These are phyloP conservation scores for Odontophorus gujanensis DNA, from an alignment of 2,113 vertebrate species.

Conservation along the genomic window DNA sequence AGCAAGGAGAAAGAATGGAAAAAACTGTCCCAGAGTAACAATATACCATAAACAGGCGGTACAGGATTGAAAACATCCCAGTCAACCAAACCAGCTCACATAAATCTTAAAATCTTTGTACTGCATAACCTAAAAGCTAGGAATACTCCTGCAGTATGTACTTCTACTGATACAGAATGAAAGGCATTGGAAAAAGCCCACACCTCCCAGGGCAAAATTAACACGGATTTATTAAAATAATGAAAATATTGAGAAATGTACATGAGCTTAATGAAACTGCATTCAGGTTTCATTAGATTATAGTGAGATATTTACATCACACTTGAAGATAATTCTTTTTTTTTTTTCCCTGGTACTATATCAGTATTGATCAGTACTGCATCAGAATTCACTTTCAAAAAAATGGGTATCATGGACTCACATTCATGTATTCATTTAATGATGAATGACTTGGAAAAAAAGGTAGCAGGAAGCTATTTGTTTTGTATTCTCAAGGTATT, in stretches of 20 bases:
- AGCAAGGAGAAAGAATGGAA: not conserved
- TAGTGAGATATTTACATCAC: not conserved
- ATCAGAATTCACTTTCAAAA: not conserved
- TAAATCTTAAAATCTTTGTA: not conserved
- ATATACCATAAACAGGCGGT: not conserved
- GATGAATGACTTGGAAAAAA: not conserved
- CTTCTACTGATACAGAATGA: not conserved
- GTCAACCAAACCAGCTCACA: not conserved
- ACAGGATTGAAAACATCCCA: not conserved
- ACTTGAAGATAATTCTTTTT: not conserved
- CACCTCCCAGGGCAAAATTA: not conserved
- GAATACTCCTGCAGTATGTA: not conserved
- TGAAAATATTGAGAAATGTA: not conserved
- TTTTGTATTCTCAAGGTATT: not conserved
- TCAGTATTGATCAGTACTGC: too few species aligned
- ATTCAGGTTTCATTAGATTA: not conserved
- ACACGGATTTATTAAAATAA: not conserved
- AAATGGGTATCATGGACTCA: not conserved
- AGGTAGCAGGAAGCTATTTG: not conserved
- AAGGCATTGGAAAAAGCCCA: not conserved
- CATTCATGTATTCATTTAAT: not conserved
- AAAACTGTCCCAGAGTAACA: not conserved
- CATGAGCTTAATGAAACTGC: not conserved
- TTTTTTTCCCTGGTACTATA: not conserved
- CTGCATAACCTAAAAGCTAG: not conserved